phyloP scores from a whole-genome alignment of 2,113 vertebrate genomes.

The Anolis sagrei region DNA sequence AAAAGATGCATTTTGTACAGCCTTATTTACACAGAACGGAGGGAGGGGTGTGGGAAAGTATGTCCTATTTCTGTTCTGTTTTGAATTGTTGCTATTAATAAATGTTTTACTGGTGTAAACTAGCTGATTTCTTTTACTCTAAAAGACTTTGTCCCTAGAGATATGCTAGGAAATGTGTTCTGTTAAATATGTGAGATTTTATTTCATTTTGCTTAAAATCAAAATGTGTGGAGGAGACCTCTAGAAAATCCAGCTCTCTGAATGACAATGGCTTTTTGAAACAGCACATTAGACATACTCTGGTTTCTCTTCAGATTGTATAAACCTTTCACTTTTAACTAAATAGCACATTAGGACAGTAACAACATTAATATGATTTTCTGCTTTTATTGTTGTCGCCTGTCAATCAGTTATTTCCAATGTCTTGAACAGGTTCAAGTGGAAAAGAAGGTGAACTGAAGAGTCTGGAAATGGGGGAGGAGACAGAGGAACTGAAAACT shows the following conservation, averaged over 20 bases:
- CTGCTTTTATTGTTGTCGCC: neutral
- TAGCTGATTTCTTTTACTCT: neutral
- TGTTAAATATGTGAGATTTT: neutral
- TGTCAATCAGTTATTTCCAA: neutral
- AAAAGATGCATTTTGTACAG: constrained; percentile 27
- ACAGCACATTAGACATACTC: neutral
- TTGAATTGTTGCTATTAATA: neutral
- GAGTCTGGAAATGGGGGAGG: neutral
- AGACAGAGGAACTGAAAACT: neutral
- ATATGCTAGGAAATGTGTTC: neutral
- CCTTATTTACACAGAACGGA: constrained; percentile 25
- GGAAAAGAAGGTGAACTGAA: neutral
- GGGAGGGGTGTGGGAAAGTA: constrained; percentile 2
- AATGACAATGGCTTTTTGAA: neutral
- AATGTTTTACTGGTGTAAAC: neutral
- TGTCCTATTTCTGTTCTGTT: constrained; percentile 24
- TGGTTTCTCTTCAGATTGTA: too few species aligned
- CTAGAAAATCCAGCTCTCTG: constrained; percentile 4
- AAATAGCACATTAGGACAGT: neutral
- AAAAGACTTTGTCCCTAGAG: neutral
- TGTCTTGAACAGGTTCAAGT: neutral
- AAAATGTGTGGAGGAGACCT: neutral
- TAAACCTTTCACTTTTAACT: too few species aligned
- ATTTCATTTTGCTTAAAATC: neutral
- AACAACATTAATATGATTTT: neutral